Conservation (phyloP, 2,797 vertebrate species). For the Tadarida brasiliensis region DNA sequence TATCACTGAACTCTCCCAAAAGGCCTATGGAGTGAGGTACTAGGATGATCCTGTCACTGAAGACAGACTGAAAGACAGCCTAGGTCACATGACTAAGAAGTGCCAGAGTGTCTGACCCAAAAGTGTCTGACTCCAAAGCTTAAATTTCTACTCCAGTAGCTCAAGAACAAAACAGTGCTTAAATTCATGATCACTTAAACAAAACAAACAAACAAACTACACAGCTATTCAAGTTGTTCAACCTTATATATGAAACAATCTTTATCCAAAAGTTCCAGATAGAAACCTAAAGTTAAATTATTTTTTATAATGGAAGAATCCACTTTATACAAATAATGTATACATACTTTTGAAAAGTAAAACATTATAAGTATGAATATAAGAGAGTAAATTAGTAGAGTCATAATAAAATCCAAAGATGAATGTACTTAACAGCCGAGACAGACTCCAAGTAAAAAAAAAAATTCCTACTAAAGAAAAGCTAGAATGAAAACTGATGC, state of each 20-base stretch:
- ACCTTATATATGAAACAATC: neutral
- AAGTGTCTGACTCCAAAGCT: neutral
- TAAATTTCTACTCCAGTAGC: neutral
- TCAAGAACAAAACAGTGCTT: neutral
- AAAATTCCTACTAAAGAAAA: neutral
- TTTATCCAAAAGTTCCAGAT: neutral
- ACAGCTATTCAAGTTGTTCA: neutral
- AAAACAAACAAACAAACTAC: neutral
- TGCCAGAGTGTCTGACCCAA: neutral
- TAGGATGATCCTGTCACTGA: too few relatives aligned
- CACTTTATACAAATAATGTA: neutral
- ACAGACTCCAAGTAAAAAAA: neutral
- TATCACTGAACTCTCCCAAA: neutral
- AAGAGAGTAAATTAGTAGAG: neutral
- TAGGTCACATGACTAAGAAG: neutral
- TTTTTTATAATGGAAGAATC: neutral
- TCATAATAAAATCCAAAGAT: neutral
- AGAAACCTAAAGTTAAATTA: neutral
- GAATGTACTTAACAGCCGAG: neutral
- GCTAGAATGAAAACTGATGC: neutral
- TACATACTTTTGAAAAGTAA: neutral
- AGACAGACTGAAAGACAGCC: neutral
- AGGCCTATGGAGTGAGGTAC: neutral
- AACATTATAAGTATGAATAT: neutral
- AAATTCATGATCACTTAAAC: neutral